Percentiles rank a stretch among this genome's conserved stretches.
phyloP scores from a whole-genome alignment of 2,797 vertebrate genomes.

The Spea hammondii region DNA sequence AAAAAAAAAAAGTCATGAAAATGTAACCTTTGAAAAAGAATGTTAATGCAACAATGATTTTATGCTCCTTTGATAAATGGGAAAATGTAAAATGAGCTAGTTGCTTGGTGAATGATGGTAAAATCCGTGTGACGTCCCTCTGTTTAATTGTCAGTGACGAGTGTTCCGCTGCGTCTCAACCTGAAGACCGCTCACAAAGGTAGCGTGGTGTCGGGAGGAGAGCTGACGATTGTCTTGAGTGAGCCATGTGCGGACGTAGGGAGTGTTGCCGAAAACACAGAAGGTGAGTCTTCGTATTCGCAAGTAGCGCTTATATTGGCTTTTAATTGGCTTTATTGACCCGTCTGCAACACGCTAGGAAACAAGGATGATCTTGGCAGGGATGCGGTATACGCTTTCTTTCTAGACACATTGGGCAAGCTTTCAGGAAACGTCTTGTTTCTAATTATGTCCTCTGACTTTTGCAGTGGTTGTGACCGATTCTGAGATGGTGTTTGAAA shows the following conservation, averaged over 20 bases:
- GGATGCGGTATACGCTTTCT: too few relatives aligned
- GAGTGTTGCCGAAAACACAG: slow-evolving; percentile 83
- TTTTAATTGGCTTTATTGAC: not conserved
- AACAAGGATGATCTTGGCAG: too few relatives aligned
- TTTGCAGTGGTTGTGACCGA: slow-evolving; percentile 29
- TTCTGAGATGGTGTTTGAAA: slow-evolving; percentile 44
- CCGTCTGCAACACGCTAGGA: too few relatives aligned
- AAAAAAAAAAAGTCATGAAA: too few relatives aligned
- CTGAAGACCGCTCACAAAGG: slow-evolving; percentile 96
- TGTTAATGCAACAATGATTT: not conserved
- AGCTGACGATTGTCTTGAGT: slow-evolving; percentile 93
- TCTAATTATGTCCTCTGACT: not conserved
- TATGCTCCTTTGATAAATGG: not conserved
- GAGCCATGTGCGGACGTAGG: slow-evolving; percentile 90
- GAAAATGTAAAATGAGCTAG: not conserved
- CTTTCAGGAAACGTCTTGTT: too few relatives aligned
- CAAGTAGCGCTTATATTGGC: not conserved
- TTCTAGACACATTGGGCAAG: too few relatives aligned
- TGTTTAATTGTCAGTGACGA: slow-evolving; percentile 79
- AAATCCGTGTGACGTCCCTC: not conserved
- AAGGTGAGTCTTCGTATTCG: slow-evolving; percentile 77
- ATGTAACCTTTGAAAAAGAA: too few relatives aligned
- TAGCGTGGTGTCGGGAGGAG: slow-evolving; percentile 85
- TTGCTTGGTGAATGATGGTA: not conserved
- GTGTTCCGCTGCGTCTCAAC: slow-evolving; percentile 88